These are phyloP conservation scores for Isurus oxyrinchus DNA, from an alignment of 2,113 vertebrate genomes.

Conservation along the genomic window DNA sequence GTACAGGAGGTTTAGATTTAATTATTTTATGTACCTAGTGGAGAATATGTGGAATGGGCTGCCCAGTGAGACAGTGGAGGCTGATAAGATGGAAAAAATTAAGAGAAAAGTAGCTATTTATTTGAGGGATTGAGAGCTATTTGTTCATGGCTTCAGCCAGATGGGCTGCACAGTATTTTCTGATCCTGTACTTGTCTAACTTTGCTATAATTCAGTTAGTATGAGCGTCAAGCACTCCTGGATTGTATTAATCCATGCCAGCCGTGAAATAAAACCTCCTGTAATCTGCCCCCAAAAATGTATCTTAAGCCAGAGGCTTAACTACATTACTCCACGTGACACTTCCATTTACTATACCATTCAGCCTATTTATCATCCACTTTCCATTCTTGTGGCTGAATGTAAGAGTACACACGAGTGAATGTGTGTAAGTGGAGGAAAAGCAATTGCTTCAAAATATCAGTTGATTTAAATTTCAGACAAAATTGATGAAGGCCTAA, in stretches of 20 bases:
- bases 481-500: not conserved
- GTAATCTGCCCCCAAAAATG: not conserved
- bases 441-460: slow-evolving; percentile 13
- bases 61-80: not conserved
- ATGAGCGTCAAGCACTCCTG: not conserved
- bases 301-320: not conserved
- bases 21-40: not conserved
- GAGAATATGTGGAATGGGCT: not conserved
- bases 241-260: not conserved
- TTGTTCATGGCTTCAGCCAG: not conserved
- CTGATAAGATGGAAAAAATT: not conserved
- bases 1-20: too few species aligned
- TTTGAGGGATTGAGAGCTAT: not conserved
- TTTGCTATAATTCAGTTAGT: not conserved
- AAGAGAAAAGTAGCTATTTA: not conserved
- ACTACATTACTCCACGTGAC: not conserved
- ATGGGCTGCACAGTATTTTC: not conserved
- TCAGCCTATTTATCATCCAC: not conserved
- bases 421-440: not conserved
- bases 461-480: slow-evolving; percentile 16
- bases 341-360: not conserved
- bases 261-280: not conserved
- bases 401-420: not conserved
- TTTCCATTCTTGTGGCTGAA: not conserved
- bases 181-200: not conserved